phyloP scores from a whole-genome alignment of 2,797 vertebrate genomes.

The Kryptopterus vitreolus region DNA sequence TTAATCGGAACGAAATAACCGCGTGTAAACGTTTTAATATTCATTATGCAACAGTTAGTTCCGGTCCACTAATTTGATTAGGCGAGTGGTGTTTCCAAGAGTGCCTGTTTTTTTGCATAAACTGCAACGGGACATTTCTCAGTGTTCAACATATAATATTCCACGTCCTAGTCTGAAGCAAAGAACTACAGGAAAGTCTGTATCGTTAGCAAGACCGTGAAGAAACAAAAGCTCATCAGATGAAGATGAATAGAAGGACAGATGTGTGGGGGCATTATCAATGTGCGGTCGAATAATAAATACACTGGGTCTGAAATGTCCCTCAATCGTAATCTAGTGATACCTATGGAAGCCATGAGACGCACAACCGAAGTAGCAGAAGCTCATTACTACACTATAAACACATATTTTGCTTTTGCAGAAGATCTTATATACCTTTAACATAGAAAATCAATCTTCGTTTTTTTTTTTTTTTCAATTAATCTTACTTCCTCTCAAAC shows the following conservation, averaged over 20 bases:
- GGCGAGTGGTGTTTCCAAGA: background rate
- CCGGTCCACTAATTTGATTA: background rate
- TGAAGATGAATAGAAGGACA: background rate
- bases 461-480: background rate
- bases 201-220: too few species aligned
- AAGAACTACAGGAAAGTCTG: background rate
- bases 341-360: too few species aligned
- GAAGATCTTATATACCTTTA: background rate
- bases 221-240: background rate
- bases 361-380: too few species aligned
- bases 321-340: too few species aligned
- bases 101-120: background rate
- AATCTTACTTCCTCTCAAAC: background rate
- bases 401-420: too few species aligned
- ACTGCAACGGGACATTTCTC: background rate
- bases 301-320: background rate
- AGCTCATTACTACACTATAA: too few species aligned
- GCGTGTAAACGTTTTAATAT: background rate
- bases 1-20: background rate
- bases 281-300: too few species aligned
- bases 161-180: too few species aligned
- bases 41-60: background rate
- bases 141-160: background rate
- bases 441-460: background rate
- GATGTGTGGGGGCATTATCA: too few species aligned